Evolutionary conservation across 2,797 vertebrate genomes (phyloP).

Genomic region (Onychomys arenicola): DNA sequence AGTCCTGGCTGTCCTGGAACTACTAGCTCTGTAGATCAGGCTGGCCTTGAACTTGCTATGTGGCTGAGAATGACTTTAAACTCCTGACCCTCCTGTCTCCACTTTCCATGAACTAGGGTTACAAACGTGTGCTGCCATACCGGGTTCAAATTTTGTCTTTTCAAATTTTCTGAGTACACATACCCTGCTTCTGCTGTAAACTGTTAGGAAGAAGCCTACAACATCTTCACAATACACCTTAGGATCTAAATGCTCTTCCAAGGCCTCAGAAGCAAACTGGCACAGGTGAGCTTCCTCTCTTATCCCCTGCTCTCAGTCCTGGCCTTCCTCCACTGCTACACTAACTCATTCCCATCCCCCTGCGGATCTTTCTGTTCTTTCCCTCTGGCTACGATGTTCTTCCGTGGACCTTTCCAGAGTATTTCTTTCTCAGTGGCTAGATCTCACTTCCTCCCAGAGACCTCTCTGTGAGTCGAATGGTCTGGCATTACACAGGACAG

Average conservation of each 20-base stretch:
- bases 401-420: not conserved
- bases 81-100: not conserved
- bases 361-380: not conserved
- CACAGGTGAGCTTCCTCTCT: not conserved
- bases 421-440: not conserved
- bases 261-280: not conserved
- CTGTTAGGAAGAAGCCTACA: not conserved
- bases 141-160: not conserved
- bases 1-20: no score
- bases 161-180: constrained; percentile 5
- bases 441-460: not conserved
- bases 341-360: not conserved
- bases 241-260: not conserved
- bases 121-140: not conserved
- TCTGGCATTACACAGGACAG: not conserved
- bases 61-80: not conserved
- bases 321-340: not conserved
- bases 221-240: not conserved
- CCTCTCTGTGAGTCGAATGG: not conserved
- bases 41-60: not conserved
- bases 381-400: not conserved
- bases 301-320: rapidly evolving
- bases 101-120: not conserved
- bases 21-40: not conserved
- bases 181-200: not conserved